Evolutionary conservation across 2,113 vertebrate species (phyloP), one percentile per base, ranked within the genome.

Genomic region (Etia nguti): DNA sequence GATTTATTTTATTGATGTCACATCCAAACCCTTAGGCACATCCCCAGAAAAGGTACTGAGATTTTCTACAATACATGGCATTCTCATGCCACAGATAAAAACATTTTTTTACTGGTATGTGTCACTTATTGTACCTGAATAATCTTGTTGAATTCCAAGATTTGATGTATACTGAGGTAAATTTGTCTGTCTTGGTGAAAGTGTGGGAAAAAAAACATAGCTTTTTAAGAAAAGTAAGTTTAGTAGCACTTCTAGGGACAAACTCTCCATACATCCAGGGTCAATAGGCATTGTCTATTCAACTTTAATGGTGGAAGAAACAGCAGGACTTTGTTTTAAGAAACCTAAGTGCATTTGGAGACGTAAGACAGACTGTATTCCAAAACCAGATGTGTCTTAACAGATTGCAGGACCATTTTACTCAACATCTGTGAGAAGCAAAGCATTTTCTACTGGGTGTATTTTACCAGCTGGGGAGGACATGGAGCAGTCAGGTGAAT

Each of bases 401-500:
- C 90, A 77, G 26, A 77, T 84, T 86, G 34, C 31, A 52, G 20
- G 75, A 77, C 46, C 73, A 77, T 77, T 77, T 84, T 24, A 55
- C 31, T 68, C 7, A 88, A 85, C 92, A 93, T 84, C 91, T 92
- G 94, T 59, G 84, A 60, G 65, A 12, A 79, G 81, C 16, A 8
- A 55, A 82, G 52, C 7, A 41, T 56, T 73, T 87, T 84, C 88
- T 90, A 20, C 12, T 55, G 65, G 79, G 70, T 88, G 60, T 36
- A 38, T 54, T 79, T 70, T 57, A 77, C 52, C 91, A 89, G 87
- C 87, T 94, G 90, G 62, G 15, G 31, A 89, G 86, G 80, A 89
- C 92, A 94, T 83, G 65, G 92, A 86, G 22, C 91, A 8, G 84
- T 92, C 93, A 95, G 85, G 90, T 91, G 91, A 86, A 90, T 88